A percentile compares a stretch with the other conserved stretches of the same genome.
Conservation (phyloP, 2,797 vertebrate species). For the Coluber constrictor region DNA sequence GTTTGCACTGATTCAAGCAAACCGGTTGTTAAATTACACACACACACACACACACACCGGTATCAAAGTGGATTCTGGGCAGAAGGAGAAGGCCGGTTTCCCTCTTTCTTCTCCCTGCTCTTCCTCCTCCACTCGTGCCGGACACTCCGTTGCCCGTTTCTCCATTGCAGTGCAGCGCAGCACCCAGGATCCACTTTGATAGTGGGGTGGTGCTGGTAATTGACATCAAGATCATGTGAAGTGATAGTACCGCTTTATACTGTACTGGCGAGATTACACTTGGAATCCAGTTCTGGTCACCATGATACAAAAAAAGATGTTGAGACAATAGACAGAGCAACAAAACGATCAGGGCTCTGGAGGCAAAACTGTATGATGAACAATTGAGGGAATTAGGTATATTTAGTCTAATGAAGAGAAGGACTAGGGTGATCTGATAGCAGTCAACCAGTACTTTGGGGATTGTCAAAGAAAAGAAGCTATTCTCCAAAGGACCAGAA, state of each 20-base stretch:
- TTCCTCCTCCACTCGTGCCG: no score
- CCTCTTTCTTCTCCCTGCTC: no score
- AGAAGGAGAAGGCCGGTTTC: no score
- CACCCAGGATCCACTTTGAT: no score
- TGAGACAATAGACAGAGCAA: background rate
- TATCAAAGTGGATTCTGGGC: no score
- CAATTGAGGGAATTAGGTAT: background rate
- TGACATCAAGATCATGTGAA: background rate
- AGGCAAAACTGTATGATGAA: background rate
- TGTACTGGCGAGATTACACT: background rate
- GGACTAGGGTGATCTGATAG: background rate
- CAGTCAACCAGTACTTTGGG: background rate
- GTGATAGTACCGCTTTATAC: background rate
- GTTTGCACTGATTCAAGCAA: no score
- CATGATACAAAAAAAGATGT: background rate
- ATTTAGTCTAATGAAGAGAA: background rate
- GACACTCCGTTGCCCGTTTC: no score
- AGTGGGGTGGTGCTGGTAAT: no score
- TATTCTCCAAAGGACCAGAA: background rate
- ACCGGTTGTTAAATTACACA: no score
- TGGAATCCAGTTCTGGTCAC: background rate
- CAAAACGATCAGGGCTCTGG: background rate
- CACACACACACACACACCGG: no score
- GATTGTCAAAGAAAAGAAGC: no score
- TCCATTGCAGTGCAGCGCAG: no score